A percentile compares a stretch with the other conserved stretches of the same genome.
Conservation (phyloP, 2,113 vertebrate genomes). For the Trochalopteron elliotii region DNA sequence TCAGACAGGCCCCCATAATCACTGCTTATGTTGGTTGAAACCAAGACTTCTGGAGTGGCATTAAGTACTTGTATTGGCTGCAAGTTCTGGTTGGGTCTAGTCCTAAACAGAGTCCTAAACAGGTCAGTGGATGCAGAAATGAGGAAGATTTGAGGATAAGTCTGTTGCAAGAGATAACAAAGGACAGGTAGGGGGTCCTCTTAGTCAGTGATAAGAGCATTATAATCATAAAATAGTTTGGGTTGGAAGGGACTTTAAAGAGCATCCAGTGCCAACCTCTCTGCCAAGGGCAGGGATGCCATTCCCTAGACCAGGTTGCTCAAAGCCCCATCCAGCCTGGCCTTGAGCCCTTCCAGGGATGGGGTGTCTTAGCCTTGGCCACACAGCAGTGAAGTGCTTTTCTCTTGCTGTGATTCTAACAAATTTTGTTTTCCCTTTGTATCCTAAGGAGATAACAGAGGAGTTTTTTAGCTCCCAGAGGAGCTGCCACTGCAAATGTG, state of each 20-base stretch:
- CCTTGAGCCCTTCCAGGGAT: not conserved
- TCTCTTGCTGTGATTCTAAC: not conserved
- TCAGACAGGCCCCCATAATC: not conserved
- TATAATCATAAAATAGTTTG: not conserved
- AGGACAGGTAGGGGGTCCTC: not conserved
- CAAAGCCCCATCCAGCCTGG: not conserved
- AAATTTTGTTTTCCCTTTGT: not conserved
- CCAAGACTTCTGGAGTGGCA: not conserved
- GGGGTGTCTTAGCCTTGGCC: not conserved
- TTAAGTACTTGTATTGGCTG: not conserved
- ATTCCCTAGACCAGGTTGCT: not conserved
- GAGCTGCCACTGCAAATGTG: not conserved
- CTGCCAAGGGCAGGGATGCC: not conserved
- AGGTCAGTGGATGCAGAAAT: not conserved
- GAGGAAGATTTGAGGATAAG: not conserved
- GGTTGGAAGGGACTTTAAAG: not conserved
- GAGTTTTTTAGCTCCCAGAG: not conserved
- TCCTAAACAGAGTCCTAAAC: not conserved
- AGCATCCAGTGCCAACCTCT: not conserved
- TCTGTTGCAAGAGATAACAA: not conserved
- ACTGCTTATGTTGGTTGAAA: not conserved
- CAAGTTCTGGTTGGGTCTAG: not conserved
- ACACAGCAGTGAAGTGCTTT: not conserved
- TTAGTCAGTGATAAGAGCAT: not conserved
- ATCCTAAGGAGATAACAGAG: not conserved